Evolutionary conservation across 2,113 vertebrate genomes (phyloP).

Genomic region (Muntiacus muntjak): DNA sequence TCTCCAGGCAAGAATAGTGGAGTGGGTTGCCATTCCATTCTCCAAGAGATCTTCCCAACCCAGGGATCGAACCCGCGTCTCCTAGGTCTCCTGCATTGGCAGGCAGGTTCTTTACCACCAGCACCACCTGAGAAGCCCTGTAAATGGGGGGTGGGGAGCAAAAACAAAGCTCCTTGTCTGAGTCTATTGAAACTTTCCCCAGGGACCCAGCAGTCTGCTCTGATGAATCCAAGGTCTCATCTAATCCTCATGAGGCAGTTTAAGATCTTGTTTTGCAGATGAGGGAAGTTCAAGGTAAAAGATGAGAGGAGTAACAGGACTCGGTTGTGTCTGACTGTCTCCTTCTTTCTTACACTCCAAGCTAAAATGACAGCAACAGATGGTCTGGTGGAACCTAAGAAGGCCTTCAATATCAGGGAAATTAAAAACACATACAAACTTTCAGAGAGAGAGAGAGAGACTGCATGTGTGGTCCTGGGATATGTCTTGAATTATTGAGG

Average conservation of each 20-base stretch:
- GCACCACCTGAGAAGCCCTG: not conserved
- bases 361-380: slow-evolving; percentile 30
- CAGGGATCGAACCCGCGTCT: not conserved
- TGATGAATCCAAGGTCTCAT: not conserved
- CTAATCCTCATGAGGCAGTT: not conserved
- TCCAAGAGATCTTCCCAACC: not conserved
- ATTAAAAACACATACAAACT: not conserved
- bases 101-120: not conserved
- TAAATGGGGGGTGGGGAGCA: not conserved
- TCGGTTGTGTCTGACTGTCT: not conserved
- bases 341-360: not conserved
- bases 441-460: not conserved
- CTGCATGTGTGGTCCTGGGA: not conserved
- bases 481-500: not conserved
- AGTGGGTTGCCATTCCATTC: not conserved
- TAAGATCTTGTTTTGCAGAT: not conserved
- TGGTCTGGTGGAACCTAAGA: slow-evolving; percentile 13
- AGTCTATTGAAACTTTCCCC: not conserved
- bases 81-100: not conserved
- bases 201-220: not conserved
- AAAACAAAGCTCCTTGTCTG: not conserved
- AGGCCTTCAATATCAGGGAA: not conserved
- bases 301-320: not conserved
- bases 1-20: not conserved
- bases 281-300: not conserved